These are phyloP conservation scores for Babyrousa celebensis DNA, from an alignment of 2,797 vertebrate genomes.

Conservation along the genomic window DNA sequence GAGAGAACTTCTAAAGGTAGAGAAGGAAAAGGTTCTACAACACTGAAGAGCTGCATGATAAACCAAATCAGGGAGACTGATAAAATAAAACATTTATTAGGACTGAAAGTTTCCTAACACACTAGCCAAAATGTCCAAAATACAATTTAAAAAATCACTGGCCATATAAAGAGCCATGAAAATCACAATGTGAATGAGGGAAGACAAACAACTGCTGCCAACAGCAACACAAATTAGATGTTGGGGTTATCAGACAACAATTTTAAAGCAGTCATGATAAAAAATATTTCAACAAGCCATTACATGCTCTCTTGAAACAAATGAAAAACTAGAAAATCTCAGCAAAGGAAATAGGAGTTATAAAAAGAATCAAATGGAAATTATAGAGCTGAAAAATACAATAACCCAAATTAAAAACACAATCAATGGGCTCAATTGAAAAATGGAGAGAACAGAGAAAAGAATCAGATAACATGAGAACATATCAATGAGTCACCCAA, in stretches of 20 bases:
- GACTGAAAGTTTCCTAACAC: constrained; percentile 2
- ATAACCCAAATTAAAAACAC: constrained; percentile 37
- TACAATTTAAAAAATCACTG: constrained; percentile 11
- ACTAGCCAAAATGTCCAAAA: constrained; percentile 38
- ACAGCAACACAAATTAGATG: constrained; percentile 47
- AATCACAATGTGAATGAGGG: constrained; percentile 45
- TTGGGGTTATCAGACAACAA: constrained; percentile 55
- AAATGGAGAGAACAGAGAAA: constrained; percentile 16
- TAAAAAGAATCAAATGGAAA: constrained; percentile 64
- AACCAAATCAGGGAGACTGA: constrained; percentile 45
- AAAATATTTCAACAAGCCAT: constrained; percentile 58
- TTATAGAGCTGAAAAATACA: constrained; percentile 40
- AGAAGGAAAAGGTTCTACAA: constrained; percentile 46
- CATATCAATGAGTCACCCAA: constrained; percentile 6
- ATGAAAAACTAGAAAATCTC: constrained; percentile 67
- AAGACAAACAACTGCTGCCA: constrained; percentile 66
- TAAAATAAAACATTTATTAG: constrained; percentile 33
- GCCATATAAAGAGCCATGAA: constrained; percentile 43
- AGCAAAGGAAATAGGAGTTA: constrained; percentile 56
- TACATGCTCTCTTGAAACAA: constrained; percentile 59
- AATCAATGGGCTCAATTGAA: constrained; percentile 36
- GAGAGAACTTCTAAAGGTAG: constrained; percentile 59
- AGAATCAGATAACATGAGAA: constrained; percentile 37
- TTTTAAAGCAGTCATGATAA: constrained; percentile 66
- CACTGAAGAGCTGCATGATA: constrained; percentile 48